These are phyloP conservation scores for Bembecia ichneumoniformis DNA, from an alignment of 2,888 invertebrate species.

Conservation along the genomic window DNA sequence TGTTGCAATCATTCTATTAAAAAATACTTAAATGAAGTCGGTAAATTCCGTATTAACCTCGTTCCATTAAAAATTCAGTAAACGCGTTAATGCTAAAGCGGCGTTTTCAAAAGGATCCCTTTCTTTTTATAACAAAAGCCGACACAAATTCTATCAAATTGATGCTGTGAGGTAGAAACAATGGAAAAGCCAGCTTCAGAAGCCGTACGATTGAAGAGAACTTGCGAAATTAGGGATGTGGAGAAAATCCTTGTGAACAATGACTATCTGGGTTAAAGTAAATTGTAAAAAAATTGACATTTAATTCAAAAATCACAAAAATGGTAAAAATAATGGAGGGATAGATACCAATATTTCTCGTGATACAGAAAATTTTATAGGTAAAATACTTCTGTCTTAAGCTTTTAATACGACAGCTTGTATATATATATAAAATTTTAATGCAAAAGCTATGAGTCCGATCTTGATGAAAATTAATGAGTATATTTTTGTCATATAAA, in stretches of 20 bases:
- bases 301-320: no score
- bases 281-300: neutral
- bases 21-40: neutral
- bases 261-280: neutral
- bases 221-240: slow-evolving; percentile 7
- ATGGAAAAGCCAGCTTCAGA: slow-evolving; percentile 29
- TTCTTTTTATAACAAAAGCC: slow-evolving; percentile 20
- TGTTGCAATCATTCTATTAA: no score
- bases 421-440: no score
- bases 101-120: slow-evolving; percentile 29
- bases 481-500: no score
- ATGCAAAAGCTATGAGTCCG: no score
- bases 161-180: slow-evolving; percentile 27
- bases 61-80: slow-evolving; percentile 14
- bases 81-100: slow-evolving; percentile 22
- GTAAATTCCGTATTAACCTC: slow-evolving; percentile 1
- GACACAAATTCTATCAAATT: slow-evolving; percentile 37
- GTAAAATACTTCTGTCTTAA: no score
- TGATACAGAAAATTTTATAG: no score
- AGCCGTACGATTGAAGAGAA: slow-evolving; percentile 45
- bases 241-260: no score
- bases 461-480: no score
- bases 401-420: no score
- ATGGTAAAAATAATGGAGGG: no score
- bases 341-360: no score